Percentiles rank a stretch among this genome's conserved stretches.
These are phyloP conservation scores for Polyploca ridens DNA, from an alignment of 2,888 invertebrate species.

Conservation along the genomic window DNA sequence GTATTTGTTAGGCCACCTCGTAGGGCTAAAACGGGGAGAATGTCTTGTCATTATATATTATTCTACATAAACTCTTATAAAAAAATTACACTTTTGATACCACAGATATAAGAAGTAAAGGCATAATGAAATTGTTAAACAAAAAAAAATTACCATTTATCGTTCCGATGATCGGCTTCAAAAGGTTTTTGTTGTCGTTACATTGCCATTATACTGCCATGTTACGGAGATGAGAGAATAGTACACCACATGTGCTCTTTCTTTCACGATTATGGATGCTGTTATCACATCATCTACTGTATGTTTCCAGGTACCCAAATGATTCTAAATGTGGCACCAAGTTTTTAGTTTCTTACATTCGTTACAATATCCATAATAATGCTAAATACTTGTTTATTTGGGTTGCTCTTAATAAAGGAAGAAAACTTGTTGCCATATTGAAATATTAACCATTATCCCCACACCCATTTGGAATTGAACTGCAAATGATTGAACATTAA, in stretches of 20 bases:
- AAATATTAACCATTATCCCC: conserved; percentile 13
- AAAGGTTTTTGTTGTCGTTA: conserved; percentile 30
- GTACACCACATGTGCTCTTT: conserved; percentile 55
- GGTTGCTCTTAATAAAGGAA: not conserved
- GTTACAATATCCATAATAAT: not conserved
- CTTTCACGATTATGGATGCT: conserved; percentile 59
- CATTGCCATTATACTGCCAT: conserved; percentile 48
- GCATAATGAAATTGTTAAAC: not conserved
- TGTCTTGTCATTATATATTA: not conserved
- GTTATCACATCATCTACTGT: conserved; percentile 76
- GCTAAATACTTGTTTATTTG: not conserved
- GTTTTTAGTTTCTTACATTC: conserved; percentile 33
- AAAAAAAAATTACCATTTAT: not conserved
- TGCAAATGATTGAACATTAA: conserved; percentile 7
- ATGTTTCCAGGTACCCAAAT: conserved; percentile 79
- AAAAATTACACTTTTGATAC: not conserved
- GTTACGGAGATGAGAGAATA: conserved; percentile 55
- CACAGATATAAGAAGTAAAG: not conserved
- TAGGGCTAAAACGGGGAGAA: conserved; percentile 18
- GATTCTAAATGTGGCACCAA: conserved; percentile 62
- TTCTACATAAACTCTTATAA: not conserved
- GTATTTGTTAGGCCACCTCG: conserved; percentile 75
- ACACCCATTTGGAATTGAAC: conserved; percentile 8
- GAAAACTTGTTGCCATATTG: conserved; percentile 11
- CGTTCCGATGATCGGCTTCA: not conserved